A percentile compares a stretch with the other conserved stretches of the same genome.
These are phyloP conservation scores for Peromyscus melanophrys DNA, from an alignment of 2,797 vertebrate genomes.

Conservation along the genomic window DNA sequence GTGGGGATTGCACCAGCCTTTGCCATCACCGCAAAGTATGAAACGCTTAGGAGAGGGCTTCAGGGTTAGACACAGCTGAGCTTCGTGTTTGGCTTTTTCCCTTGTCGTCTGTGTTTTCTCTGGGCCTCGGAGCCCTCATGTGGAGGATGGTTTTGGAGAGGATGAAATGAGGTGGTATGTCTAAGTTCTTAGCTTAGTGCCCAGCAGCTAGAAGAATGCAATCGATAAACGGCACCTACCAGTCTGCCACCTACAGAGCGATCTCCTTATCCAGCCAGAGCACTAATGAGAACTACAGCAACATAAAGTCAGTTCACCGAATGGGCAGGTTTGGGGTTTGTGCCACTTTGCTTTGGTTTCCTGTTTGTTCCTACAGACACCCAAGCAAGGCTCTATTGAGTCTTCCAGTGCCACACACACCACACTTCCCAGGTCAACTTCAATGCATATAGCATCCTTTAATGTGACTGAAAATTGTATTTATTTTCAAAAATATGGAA, in stretches of 20 bases:
- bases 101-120: not conserved
- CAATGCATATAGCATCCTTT: slow-evolving; percentile 29
- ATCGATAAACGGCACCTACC: not conserved
- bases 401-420: not conserved
- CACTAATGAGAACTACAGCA: not conserved
- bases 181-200: not conserved
- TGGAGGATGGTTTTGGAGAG: slow-evolving; percentile 26
- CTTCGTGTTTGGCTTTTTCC: not conserved
- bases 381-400: not conserved
- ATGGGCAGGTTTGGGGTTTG: not conserved
- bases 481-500: not conserved
- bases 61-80: not conserved
- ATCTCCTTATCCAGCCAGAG: not conserved
- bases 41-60: not conserved
- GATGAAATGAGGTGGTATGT: not conserved
- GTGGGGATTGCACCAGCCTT: not conserved
- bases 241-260: not conserved
- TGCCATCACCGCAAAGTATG: not conserved
- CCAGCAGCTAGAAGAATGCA: not conserved
- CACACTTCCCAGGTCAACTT: not conserved
- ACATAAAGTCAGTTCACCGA: not conserved
- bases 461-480: not conserved
- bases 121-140: slow-evolving; percentile 8
- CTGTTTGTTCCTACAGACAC: not conserved
- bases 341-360: not conserved